phyloP scores from a whole-genome alignment of 2,113 vertebrate species.

The Sturnus vulgaris region DNA sequence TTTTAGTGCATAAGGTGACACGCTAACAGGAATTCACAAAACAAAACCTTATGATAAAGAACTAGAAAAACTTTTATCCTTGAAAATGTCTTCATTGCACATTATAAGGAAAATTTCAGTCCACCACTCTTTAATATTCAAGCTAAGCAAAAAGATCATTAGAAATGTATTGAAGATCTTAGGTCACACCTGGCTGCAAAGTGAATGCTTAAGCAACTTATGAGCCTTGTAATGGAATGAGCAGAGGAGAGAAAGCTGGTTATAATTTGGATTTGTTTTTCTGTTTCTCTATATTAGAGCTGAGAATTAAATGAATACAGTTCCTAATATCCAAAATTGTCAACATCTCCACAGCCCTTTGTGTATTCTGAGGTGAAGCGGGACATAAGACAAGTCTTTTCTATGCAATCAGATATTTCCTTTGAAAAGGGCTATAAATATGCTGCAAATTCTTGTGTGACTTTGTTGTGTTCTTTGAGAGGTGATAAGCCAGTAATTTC shows the following conservation, averaged over 20 bases:
- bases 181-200: neutral
- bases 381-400: neutral
- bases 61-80: neutral
- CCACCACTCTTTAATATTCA: constrained; percentile 8
- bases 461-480: neutral
- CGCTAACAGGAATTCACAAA: rapidly evolving
- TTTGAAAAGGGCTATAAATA: neutral
- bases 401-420: neutral
- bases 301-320: neutral
- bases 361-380: neutral
- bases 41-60: neutral
- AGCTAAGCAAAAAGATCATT: constrained; percentile 10
- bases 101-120: neutral
- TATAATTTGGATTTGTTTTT: neutral
- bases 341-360: neutral
- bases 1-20: neutral
- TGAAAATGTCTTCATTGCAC: neutral
- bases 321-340: neutral
- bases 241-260: neutral
- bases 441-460: neutral
- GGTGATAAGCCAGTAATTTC: neutral
- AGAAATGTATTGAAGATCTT: constrained; percentile 5
- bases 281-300: neutral
- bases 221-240: constrained; percentile 4
- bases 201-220: constrained; percentile 7